Percentiles rank a stretch among this genome's conserved stretches.
Conservation (phyloP, 2,113 vertebrate genomes). For the Xiphophorus couchianus region DNA sequence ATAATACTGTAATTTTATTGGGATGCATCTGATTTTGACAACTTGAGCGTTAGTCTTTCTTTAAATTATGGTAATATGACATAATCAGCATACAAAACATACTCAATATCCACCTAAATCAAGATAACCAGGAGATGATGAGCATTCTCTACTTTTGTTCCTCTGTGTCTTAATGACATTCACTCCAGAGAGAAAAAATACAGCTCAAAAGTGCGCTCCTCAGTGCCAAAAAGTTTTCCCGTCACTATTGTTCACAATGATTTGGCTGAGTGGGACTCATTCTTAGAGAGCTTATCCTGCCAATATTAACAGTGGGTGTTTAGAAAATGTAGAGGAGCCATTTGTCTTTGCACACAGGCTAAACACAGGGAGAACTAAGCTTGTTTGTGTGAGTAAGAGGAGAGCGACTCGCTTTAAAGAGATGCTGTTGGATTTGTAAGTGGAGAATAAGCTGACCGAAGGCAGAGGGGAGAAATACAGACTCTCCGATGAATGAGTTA, state of each 20-base stretch:
- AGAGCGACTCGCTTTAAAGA: conserved; percentile 36
- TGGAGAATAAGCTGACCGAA: conserved; percentile 22
- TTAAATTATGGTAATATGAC: neutral
- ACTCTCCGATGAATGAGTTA: conserved; percentile 4
- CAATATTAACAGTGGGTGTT: conserved; percentile 44
- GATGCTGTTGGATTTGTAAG: conserved; percentile 21
- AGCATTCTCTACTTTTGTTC: neutral
- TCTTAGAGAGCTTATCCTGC: conserved; percentile 32
- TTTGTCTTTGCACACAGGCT: conserved; percentile 42
- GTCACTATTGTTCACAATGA: conserved; percentile 31
- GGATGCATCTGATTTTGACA: no score
- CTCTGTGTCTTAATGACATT: conserved; percentile 15
- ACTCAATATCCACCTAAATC: neutral
- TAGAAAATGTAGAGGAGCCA: conserved; percentile 49
- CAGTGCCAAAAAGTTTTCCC: conserved; percentile 29
- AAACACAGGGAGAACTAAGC: conserved; percentile 20
- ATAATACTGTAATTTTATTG: no score
- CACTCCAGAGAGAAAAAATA: conserved; percentile 1
- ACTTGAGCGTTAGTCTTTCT: no score
- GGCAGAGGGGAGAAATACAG: conserved; percentile 3
- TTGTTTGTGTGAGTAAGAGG: conserved; percentile 33
- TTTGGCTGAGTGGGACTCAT: conserved; percentile 39
- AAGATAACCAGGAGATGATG: neutral
- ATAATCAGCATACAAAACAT: neutral
- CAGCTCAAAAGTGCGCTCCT: conserved; percentile 25